Percentiles rank a stretch among this genome's conserved stretches.
phyloP scores from a whole-genome alignment of 1,140 invertebrate genomes.

The Euschistus heros region DNA sequence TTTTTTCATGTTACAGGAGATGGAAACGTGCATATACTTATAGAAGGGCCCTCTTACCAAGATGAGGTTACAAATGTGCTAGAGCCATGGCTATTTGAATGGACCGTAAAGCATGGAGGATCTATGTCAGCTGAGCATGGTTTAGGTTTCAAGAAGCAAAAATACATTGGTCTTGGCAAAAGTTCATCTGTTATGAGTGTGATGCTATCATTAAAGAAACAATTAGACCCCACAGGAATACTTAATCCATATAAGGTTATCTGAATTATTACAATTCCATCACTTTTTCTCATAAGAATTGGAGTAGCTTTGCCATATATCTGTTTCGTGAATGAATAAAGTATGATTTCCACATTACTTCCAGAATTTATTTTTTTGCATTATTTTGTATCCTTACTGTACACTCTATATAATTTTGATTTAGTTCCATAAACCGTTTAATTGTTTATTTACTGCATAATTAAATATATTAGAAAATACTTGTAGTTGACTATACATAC shows the following conservation, averaged over 20 bases:
- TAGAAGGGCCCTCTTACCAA: constrained; percentile 58
- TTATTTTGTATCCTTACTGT: too few relatives aligned
- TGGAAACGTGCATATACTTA: constrained; percentile 85
- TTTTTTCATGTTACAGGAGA: constrained; percentile 49
- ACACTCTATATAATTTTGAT: too few relatives aligned
- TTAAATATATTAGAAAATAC: too few relatives aligned
- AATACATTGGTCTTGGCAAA: constrained; percentile 80
- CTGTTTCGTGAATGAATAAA: too few relatives aligned
- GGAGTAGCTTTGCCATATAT: not conserved
- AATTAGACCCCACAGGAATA: constrained; percentile 87
- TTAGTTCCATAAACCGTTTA: too few relatives aligned
- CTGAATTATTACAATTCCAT: not conserved
- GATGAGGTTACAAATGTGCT: constrained; percentile 57
- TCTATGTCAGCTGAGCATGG: constrained; percentile 95
- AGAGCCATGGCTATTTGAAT: constrained; percentile 87
- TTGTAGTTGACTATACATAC: too few relatives aligned
- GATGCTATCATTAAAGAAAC: constrained; percentile 72
- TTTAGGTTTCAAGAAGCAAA: constrained; percentile 79
- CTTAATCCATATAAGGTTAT: constrained; percentile 91
- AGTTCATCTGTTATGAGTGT: constrained; percentile 55
- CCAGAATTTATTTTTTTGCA: too few relatives aligned
- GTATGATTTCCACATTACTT: too few relatives aligned
- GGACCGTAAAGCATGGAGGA: constrained; percentile 64
- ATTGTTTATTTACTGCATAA: too few relatives aligned
- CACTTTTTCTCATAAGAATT: not conserved